phyloP scores from a whole-genome alignment of 2,113 vertebrate species.

The Rhabdomys dilectus region DNA sequence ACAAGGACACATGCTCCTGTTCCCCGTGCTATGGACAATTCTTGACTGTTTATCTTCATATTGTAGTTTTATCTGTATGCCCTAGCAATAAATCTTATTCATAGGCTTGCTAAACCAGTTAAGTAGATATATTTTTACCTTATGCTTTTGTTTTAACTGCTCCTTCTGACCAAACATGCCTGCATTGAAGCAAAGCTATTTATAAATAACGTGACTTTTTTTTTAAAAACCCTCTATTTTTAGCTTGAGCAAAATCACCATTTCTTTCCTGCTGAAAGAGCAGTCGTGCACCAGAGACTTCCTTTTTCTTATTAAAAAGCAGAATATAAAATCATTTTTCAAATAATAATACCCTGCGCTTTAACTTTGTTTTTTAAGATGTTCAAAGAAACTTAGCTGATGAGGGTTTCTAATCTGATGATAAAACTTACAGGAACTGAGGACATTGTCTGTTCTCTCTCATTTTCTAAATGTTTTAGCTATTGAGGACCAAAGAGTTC shows the following conservation, averaged over 20 bases:
- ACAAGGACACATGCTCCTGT: neutral
- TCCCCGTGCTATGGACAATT: neutral
- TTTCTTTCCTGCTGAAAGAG: conserved; percentile 66
- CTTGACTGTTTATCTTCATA: neutral
- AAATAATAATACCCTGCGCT: conserved; percentile 19
- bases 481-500: neutral
- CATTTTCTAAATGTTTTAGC: neutral
- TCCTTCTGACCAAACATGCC: conserved; percentile 63
- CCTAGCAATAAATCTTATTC: neutral
- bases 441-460: neutral
- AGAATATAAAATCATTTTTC: conserved; percentile 12
- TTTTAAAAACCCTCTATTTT: conserved; percentile 67
- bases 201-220: conserved; percentile 73
- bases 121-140: conserved; percentile 67
- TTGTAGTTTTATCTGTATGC: neutral
- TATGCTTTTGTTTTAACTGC: conserved; percentile 49
- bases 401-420: neutral
- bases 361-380: conserved; percentile 39
- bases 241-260: conserved; percentile 75
- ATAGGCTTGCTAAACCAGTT: conserved; percentile 7
- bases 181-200: conserved; percentile 74
- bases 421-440: neutral
- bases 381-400: neutral
- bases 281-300: conserved; percentile 53
- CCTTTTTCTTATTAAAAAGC: neutral